These are phyloP conservation scores for Penaeus japonicus DNA, from an alignment of 1,140 invertebrate genomes.

Conservation along the genomic window DNA sequence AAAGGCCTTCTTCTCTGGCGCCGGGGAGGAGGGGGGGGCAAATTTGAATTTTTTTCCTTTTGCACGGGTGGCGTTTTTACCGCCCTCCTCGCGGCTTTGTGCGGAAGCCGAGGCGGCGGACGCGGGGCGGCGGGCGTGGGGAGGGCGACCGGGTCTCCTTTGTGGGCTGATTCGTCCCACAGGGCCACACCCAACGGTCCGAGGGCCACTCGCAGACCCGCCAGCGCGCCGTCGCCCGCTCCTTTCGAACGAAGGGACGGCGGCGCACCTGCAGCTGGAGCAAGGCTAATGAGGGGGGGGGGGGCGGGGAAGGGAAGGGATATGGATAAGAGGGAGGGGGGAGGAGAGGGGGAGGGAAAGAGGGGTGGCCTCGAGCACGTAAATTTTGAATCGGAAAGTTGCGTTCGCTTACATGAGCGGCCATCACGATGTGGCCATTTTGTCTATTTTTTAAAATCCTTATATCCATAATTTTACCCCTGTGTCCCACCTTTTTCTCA, in stretches of 20 bases:
- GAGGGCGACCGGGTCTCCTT: neutral
- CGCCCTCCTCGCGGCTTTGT: neutral
- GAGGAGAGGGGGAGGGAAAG: neutral
- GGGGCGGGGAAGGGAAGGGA: neutral
- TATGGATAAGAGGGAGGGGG: neutral
- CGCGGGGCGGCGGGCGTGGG: neutral
- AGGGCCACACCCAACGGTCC: constrained; percentile 40
- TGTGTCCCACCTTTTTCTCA: too few relatives aligned
- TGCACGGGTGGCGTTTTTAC: constrained; percentile 11
- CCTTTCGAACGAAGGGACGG: neutral
- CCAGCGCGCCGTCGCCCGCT: neutral
- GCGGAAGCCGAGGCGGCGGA: neutral
- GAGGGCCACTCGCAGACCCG: neutral
- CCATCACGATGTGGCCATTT: too few relatives aligned
- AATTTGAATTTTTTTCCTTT: constrained; percentile 33
- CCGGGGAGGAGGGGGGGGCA: neutral
- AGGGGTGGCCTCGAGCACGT: neutral
- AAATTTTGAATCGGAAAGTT: neutral
- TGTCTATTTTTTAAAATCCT: too few relatives aligned
- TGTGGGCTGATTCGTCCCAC: constrained; percentile 29
- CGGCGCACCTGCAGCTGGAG: neutral
- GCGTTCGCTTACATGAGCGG: too few relatives aligned
- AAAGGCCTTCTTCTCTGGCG: neutral
- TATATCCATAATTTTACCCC: too few relatives aligned
- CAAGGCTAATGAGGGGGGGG: neutral